phyloP scores from a whole-genome alignment of 1,140 invertebrate genomes.

The Solen grandis region DNA sequence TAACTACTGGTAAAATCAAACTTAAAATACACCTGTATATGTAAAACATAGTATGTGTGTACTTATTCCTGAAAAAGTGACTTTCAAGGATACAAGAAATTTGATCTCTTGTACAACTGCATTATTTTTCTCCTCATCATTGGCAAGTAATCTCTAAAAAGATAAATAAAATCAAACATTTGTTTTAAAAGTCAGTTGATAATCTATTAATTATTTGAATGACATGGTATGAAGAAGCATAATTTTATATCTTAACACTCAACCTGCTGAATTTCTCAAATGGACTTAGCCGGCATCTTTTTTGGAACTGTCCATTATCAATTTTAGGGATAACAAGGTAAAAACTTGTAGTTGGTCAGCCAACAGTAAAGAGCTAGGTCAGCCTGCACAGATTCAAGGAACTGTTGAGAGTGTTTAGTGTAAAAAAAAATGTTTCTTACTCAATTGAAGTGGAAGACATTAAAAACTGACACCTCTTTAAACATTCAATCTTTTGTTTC shows the following conservation, averaged over 20 bases:
- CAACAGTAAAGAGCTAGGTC: too few relatives aligned
- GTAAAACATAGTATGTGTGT: too few relatives aligned
- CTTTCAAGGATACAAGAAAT: slow-evolving; percentile 81
- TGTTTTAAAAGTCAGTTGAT: background rate
- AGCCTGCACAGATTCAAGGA: too few relatives aligned
- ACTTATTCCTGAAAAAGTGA: too few relatives aligned
- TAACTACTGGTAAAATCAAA: too few relatives aligned
- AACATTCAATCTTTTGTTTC: too few relatives aligned
- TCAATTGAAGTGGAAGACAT: too few relatives aligned
- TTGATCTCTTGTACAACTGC: slow-evolving; percentile 82
- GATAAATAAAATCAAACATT: background rate
- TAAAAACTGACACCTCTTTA: too few relatives aligned
- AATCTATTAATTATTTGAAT: background rate
- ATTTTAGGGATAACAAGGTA: background rate
- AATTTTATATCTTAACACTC: background rate
- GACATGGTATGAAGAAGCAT: background rate
- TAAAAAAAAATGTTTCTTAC: too few relatives aligned
- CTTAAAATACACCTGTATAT: too few relatives aligned
- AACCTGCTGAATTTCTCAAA: background rate
- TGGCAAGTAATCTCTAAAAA: slow-evolving; percentile 81
- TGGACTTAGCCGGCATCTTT: background rate
- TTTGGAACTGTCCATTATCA: background rate
- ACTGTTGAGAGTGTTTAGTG: too few relatives aligned
- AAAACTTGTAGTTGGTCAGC: too few relatives aligned
- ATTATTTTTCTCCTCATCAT: slow-evolving; percentile 82